Base-by-base conservation (phyloP, 1,140 invertebrate genomes). In the Hycleus phaleratus region DNA sequence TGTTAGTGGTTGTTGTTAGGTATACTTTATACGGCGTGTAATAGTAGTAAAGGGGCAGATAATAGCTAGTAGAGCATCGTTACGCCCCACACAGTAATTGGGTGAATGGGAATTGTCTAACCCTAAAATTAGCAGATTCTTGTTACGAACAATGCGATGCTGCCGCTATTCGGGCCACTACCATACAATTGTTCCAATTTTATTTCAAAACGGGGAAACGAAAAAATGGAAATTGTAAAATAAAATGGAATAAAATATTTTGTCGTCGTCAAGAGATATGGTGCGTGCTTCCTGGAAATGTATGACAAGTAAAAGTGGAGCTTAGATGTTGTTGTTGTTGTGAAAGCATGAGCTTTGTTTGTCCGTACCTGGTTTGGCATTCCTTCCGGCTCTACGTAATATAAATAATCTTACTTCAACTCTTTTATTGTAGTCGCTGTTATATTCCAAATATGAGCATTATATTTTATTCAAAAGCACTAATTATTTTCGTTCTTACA, bases 11-110 rank as follows among this genome's bases (percentile, higher is more conserved):
- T 42, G 40, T 42, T 42, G 40, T 42, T 42, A 7, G 42, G 26
- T 45, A 11, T 18, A 38, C 43, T 38, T 39, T 53, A 38, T 49
- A 49, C n/a, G 48, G 48, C 48, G 11, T 39, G 48, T 39, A 38
- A 60, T 58, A 60, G 62, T 55, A 58, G 62, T 58, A 52, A 63
- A 63, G 62, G 58, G 58, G 58, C 58, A 60, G 62, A 63, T 63
- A 63, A 63, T 63, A 60, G 62, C 58, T 38, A 54, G 46, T 46
- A 55, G 42, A 56, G 51, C 50, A 49, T 43, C 58, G 54, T 52
- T 52, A 50, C 57, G 55, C 54, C 62, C 55, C 60, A 43, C 32
- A 54, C 46, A 40, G 54, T 63, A 63, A 63, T 63, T 63, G 58
- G 51, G 54, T 60, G 46, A 56, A 60, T 54, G 56, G 53, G 56